phyloP scores from a whole-genome alignment of 2,797 vertebrate genomes.

The Catamblyrhynchus diadema region DNA sequence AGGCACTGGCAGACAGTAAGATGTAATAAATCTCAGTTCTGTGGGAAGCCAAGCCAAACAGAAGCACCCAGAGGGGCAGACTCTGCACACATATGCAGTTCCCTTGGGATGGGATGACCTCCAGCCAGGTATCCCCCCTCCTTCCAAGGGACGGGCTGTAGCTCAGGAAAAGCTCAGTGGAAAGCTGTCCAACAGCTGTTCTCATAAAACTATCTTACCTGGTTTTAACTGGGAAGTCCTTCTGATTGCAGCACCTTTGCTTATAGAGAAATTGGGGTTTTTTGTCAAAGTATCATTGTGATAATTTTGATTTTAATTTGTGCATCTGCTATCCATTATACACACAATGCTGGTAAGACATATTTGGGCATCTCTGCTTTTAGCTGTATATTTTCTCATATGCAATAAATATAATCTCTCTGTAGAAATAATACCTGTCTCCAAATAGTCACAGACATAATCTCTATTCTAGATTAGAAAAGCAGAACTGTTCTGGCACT shows the following conservation, averaged over 20 bases:
- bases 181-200: background rate
- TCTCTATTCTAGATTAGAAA: background rate
- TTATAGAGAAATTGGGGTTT: rapidly evolving
- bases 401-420: background rate
- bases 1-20: background rate
- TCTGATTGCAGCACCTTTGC: background rate
- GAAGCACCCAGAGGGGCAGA: rapidly evolving
- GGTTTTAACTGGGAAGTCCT: background rate
- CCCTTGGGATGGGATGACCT: background rate
- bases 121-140: background rate
- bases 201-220: background rate
- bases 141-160: background rate
- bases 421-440: background rate
- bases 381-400: background rate
- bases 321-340: background rate
- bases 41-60: background rate
- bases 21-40: background rate
- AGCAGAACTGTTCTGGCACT: background rate
- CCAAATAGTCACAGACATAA: background rate
- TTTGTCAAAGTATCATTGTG: background rate
- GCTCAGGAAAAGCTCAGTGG: background rate
- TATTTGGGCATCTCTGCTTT: background rate
- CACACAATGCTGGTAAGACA: background rate
- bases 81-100: rapidly evolving
- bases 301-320: background rate